Evolutionary conservation across 2,113 vertebrate genomes (phyloP).

Genomic region (Calyptomena viridis): DNA sequence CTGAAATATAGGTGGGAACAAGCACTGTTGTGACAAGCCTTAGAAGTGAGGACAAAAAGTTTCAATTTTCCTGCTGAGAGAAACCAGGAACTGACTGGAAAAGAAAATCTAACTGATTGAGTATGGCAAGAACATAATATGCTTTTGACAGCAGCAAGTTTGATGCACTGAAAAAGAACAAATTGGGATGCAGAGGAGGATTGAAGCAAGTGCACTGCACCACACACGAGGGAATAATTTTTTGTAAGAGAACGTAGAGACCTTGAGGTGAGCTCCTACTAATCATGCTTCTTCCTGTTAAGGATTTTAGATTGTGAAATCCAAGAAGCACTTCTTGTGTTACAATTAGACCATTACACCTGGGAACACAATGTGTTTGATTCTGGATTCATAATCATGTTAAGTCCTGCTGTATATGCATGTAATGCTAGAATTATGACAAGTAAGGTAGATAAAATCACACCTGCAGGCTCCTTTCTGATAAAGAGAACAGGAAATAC

Average conservation of each 20-base stretch:
- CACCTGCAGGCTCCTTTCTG: not conserved
- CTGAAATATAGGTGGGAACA: not conserved
- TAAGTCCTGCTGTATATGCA: not conserved
- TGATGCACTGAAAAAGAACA: not conserved
- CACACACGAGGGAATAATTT: not conserved
- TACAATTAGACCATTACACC: not conserved
- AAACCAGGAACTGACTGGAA: not conserved
- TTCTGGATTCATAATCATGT: not conserved
- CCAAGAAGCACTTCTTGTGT: not conserved
- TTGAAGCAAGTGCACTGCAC: fast-evolving
- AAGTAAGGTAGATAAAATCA: not conserved
- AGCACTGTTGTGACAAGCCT: not conserved
- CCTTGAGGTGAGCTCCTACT: not conserved
- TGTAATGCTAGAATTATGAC: not conserved
- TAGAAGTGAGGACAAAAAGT: not conserved
- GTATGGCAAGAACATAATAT: not conserved
- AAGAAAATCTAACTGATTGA: not conserved
- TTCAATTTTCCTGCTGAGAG: not conserved
- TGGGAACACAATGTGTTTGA: not conserved
- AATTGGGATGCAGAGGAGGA: not conserved
- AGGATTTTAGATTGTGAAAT: not conserved
- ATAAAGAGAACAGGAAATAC: not conserved
- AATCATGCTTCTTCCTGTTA: not conserved
- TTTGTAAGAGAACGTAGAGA: not conserved
- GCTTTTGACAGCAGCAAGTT: not conserved